A percentile compares a stretch with the other conserved stretches of the same genome.
phyloP scores from a whole-genome alignment of 2,113 vertebrate genomes.

The Cepphus grylle region DNA sequence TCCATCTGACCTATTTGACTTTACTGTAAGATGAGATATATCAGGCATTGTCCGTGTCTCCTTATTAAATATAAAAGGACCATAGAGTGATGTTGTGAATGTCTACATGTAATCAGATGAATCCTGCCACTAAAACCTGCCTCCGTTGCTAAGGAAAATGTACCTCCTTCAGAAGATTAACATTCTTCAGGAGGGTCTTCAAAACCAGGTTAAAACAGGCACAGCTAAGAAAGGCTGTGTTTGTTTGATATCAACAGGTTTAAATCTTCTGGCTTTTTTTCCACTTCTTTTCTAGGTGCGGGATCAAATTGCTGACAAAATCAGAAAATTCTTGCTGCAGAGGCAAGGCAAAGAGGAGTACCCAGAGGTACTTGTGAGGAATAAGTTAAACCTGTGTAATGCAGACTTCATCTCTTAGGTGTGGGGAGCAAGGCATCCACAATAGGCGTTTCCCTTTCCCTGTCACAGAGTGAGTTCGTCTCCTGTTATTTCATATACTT shows the following conservation, averaged over 20 bases:
- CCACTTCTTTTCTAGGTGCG: background rate
- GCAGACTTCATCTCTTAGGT: background rate
- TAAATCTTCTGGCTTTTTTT: background rate
- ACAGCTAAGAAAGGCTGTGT: background rate
- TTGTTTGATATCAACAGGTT: background rate
- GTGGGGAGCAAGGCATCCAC: background rate
- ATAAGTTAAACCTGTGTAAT: background rate
- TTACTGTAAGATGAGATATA: background rate
- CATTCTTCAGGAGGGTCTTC: background rate
- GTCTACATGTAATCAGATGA: background rate
- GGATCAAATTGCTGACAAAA: background rate
- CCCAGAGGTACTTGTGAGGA: background rate
- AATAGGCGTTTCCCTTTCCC: background rate
- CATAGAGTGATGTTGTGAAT: background rate
- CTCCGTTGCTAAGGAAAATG: background rate
- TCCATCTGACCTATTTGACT: background rate
- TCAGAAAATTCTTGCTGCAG: background rate
- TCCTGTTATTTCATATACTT: background rate
- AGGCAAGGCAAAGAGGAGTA: background rate
- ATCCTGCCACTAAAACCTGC: background rate
- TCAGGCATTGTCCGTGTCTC: background rate
- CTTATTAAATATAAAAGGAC: background rate
- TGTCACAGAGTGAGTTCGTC: background rate
- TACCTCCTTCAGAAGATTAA: background rate
- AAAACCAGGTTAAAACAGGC: background rate